phyloP scores from a whole-genome alignment of 2,113 vertebrate species.

The Chrysemys picta region DNA sequence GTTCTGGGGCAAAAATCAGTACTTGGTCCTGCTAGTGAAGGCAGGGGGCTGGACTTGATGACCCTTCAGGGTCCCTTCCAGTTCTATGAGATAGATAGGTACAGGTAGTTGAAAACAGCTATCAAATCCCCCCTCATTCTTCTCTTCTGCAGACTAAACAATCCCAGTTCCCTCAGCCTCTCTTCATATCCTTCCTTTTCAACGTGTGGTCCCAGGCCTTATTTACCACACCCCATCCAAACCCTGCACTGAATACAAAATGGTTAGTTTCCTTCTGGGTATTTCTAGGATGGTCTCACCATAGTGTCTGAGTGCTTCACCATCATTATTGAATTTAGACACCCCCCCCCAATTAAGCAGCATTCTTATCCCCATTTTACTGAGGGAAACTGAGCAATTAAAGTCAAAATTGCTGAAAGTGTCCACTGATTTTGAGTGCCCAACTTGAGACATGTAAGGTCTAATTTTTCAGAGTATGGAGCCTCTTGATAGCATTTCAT shows the following conservation, averaged over 20 bases:
- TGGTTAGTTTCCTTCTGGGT: not conserved
- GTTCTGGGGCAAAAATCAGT: no score
- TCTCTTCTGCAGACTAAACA: no score
- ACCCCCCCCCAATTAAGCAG: not conserved
- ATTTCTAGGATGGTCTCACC: not conserved
- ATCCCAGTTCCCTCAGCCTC: no score
- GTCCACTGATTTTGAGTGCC: not conserved
- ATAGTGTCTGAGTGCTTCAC: slow-evolving; percentile 14
- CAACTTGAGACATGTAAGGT: not conserved
- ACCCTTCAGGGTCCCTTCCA: no score
- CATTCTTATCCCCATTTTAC: not conserved
- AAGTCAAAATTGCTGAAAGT: not conserved
- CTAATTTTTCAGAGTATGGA: not conserved
- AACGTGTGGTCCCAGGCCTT: not conserved
- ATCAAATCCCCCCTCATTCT: no score
- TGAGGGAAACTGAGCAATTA: not conserved
- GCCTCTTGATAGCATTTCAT: not conserved
- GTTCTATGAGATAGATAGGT: no score
- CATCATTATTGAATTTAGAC: not conserved
- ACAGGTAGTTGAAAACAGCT: no score
- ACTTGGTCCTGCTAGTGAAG: no score
- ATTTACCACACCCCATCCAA: not conserved
- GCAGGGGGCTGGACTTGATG: no score
- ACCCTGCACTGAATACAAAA: not conserved
- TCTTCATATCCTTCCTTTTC: not conserved